Conservation (phyloP, 2,888 invertebrate genomes). For the Xylota sylvarum region DNA sequence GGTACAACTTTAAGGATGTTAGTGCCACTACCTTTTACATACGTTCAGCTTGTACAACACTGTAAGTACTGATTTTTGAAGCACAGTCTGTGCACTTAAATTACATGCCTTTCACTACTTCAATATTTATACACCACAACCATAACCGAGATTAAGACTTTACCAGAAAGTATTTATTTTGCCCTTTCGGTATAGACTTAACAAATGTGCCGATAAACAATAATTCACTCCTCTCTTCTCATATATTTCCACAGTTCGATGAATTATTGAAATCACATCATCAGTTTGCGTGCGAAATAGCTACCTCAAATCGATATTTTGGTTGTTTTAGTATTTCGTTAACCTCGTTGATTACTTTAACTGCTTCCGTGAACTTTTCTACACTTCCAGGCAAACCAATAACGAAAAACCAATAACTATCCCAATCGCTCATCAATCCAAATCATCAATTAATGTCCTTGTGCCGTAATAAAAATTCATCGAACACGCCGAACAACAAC, state of each 20-base stretch:
- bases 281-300: conserved; percentile 32
- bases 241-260: background rate
- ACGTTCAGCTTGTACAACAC: too few relatives aligned
- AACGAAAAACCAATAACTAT: conserved; percentile 19
- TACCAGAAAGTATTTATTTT: too few relatives aligned
- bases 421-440: conserved; percentile 41
- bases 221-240: background rate
- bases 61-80: too few relatives aligned
- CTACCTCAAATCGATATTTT: background rate
- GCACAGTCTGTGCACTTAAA: too few relatives aligned
- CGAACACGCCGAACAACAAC: conserved; percentile 40
- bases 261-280: conserved; percentile 59
- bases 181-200: too few relatives aligned
- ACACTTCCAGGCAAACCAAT: background rate
- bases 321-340: conserved; percentile 32
- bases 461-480: conserved; percentile 53
- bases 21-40: too few relatives aligned
- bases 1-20: too few relatives aligned
- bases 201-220: background rate
- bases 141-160: too few relatives aligned
- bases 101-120: too few relatives aligned
- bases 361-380: background rate
- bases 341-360: conserved; percentile 54
- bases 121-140: too few relatives aligned
- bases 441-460: conserved; percentile 58